These are phyloP conservation scores for Enteromius mattozi DNA, from an alignment of 2,797 vertebrate genomes.

Conservation along the genomic window DNA sequence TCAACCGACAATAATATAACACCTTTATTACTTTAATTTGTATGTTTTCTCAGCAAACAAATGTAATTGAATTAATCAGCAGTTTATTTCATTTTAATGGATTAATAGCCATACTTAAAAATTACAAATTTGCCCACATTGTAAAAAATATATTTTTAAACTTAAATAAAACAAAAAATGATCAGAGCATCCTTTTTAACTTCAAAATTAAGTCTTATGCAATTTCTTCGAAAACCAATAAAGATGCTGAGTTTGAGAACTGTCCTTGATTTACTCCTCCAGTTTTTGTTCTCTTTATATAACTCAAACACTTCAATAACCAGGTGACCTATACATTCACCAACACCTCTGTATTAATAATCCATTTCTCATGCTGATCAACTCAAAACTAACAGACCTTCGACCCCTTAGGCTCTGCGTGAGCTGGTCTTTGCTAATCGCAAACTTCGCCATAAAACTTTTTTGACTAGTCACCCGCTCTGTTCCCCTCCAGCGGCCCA, in stretches of 20 bases:
- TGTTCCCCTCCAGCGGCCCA: slow-evolving; percentile 53
- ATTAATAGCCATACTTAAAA: not conserved
- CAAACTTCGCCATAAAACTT: slow-evolving; percentile 55
- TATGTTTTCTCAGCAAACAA: not conserved
- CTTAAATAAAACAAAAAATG: not conserved
- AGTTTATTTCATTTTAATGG: not conserved
- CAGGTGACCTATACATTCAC: slow-evolving; percentile 33
- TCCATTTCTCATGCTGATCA: slow-evolving; percentile 53
- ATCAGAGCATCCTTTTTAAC: no score
- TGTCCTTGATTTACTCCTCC: not conserved
- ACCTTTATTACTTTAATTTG: not conserved
- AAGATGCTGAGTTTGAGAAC: not conserved
- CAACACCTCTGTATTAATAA: slow-evolving; percentile 50
- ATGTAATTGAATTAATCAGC: not conserved
- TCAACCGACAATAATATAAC: not conserved
- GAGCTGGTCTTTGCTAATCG: slow-evolving; percentile 37
- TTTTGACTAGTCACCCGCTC: slow-evolving; percentile 44
- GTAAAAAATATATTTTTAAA: no score
- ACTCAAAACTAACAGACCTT: slow-evolving; percentile 57
- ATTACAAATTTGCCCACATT: no score
- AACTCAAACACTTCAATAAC: slow-evolving; percentile 12
- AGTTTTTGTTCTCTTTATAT: not conserved
- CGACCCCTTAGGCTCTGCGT: slow-evolving; percentile 43
- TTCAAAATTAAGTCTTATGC: not conserved
- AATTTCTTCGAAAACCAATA: not conserved